Evolutionary conservation across 2,888 invertebrate species (phyloP).

Genomic region (Tillus elongatus): DNA sequence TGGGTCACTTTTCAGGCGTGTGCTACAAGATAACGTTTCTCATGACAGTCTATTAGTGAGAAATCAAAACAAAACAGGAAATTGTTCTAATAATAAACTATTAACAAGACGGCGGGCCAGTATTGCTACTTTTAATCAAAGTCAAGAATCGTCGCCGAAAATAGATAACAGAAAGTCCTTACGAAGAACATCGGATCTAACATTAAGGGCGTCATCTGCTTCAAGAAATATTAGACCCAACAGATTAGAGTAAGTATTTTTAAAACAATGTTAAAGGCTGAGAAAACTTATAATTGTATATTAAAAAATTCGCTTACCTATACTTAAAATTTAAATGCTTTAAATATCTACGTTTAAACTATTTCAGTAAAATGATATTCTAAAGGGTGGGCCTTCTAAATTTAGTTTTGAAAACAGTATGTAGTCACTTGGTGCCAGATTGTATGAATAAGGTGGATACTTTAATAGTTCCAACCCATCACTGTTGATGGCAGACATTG

Average conservation of each 20-base stretch:
- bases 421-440: no score
- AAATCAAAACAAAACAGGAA: conserved; percentile 14
- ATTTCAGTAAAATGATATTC: no score
- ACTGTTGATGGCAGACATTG: no score
- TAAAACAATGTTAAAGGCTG: no score
- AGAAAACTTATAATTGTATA: no score
- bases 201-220: conserved; percentile 30
- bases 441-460: no score
- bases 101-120: conserved; percentile 46
- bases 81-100: conserved; percentile 22
- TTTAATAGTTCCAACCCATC: no score
- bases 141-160: conserved; percentile 18
- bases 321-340: no score
- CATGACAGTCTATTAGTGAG: conserved; percentile 18
- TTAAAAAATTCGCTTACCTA: no score
- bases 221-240: conserved; percentile 39
- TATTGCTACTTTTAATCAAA: conserved; percentile 46
- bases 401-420: no score
- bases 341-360: no score
- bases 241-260: conserved; percentile 35
- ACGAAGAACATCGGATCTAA: conserved; percentile 35
- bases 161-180: conserved; percentile 27
- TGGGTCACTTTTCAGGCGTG: conserved; percentile 29
- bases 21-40: conserved; percentile 33
- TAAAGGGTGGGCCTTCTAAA: no score